Base-by-base conservation (phyloP, 92 coral and sea anemone genomes). In the Parazoanthus darwini region DNA sequence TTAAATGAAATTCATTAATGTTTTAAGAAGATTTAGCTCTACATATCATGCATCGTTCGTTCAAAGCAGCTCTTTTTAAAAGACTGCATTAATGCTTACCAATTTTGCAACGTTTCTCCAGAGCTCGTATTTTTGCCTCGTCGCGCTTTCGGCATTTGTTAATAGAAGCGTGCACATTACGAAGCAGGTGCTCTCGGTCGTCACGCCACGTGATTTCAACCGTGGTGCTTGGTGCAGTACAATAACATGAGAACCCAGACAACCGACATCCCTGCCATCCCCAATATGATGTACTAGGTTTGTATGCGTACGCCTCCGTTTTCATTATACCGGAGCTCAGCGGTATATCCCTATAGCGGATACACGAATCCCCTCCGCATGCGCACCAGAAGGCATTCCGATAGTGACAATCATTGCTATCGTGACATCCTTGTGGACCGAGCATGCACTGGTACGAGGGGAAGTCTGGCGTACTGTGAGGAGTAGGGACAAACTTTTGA, bases 401-500 rank as follows among this genome's bases (percentile, higher is more conserved):
- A 35, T 82, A 66, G 56, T 89, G 92, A 39, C 94, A 92, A 82
- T 92, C 94, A 37, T 85, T 42, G 50, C 89, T 37, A 1, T 29
- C 77, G 37, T 75, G 88, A 56, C 94, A 91, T 38, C 92, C 92
- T 10, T 42, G 54, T 85, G 88, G 82, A 22, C 72, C 79, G 66
- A 91, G 87, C 50, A 70, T 43, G 35, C 94, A 91, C 63, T 77
- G 70, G 78, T 89, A 91, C 20, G 87, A 75, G 13, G 94, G 94
- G 23, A 43, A 68, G 4, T 88, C 89, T 6, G 90, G 77, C 9
- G 68, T 39, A 26, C 83, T 79, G 58, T 92, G 9, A 15, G 59
- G 50, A 50, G 82, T 79, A 22, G 63, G 92, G 26, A 20, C 82
- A 77, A 92, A 89, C 88, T 81, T 89, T 78, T 82, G 89, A 33